Percentiles rank a stretch among this genome's conserved stretches.
Evolutionary conservation across 2,113 vertebrate genomes (phyloP).

Genomic region (Sceloporus undulatus): DNA sequence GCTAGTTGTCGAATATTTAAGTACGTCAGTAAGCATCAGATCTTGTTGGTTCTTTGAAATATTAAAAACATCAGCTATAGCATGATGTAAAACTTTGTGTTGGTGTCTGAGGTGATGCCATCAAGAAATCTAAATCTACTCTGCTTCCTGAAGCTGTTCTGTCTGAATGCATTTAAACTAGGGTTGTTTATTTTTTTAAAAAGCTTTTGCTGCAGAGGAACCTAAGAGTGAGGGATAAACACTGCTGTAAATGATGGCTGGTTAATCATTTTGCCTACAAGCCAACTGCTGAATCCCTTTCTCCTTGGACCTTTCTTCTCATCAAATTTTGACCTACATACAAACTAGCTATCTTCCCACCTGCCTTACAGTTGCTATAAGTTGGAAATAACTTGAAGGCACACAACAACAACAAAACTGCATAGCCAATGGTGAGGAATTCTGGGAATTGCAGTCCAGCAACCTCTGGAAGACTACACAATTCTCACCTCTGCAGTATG

Average conservation of each 20-base stretch:
- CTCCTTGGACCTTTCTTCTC: background rate
- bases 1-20: constrained; percentile 15
- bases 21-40: constrained; percentile 17
- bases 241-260: too few species aligned
- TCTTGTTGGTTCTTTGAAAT: constrained; percentile 10
- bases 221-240: too few species aligned
- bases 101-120: background rate
- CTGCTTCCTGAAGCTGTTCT: background rate
- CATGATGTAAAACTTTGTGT: background rate
- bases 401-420: too few species aligned
- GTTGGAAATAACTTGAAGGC: too few species aligned
- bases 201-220: background rate
- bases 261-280: background rate
- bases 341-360: background rate
- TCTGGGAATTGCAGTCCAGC: too few species aligned
- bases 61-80: constrained; percentile 14
- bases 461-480: too few species aligned
- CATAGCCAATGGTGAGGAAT: too few species aligned
- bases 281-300: background rate
- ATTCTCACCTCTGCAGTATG: too few species aligned
- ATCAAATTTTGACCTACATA: background rate
- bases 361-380: too few species aligned
- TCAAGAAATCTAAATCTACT: background rate
- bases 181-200: background rate
- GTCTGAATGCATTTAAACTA: background rate